Evolutionary conservation across 2,888 invertebrate genomes (phyloP), one percentile per base, ranked within the genome.

Genomic region (Celastrina argiolus): DNA sequence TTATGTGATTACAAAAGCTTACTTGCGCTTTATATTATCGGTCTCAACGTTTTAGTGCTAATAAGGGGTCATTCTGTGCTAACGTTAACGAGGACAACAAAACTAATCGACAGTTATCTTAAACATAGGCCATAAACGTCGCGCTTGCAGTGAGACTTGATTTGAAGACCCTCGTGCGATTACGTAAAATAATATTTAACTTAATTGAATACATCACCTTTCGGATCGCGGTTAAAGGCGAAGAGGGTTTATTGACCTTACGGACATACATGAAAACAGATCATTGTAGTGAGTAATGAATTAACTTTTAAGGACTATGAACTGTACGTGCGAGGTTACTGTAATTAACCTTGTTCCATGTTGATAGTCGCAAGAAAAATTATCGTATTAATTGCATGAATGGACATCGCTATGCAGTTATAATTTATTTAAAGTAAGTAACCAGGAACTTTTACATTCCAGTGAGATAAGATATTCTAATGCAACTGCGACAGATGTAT

Each of bases 301-400:
- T 51, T 22, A 51, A 26, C 51, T 51, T 51, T 51, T 26, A 51
- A 51, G 51, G 51, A 51, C 51, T 51, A 51, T 51, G 51, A 51
- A 51, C 51, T 51, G 51, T 22, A 22, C 0, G 45, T 18, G 22
- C 22, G 51, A 51, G 51, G 51, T 51, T 22, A 51, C 12, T 16
- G 51, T 12, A 10, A 51, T 51, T 22, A 22, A 51, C 51, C 51
- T 51, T 22, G 51, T 14, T 51, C 12, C 26, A 16, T 22, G 51
- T 51, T 51, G 51, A 51, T 51, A 51, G 22, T 12, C 22, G 51
- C 51, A 51, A 51, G 51, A 51, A 51, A 51, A 51, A 51, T 51
- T 51, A 51, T 51, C 51, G 51, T 51, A 51, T 51, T 51, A 51
- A 22, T 51, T 51, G 26, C 22, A 51, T 22, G 51, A 51, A 51